phyloP scores from a whole-genome alignment of 2,797 vertebrate genomes.

The Jordanella pulchra region DNA sequence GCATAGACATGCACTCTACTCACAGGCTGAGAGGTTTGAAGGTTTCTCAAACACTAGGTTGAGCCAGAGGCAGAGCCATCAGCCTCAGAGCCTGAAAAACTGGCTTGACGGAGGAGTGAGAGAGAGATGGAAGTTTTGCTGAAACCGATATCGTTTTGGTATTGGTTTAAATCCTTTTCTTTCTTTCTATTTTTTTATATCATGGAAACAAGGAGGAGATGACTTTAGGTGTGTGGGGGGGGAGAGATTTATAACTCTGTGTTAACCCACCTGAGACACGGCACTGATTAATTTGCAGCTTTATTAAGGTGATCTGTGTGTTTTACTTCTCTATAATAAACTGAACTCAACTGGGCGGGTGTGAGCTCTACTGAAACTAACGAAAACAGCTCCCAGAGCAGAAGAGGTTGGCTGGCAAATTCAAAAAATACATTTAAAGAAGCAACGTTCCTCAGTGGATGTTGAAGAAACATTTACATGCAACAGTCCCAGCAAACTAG shows the following conservation, averaged over 20 bases:
- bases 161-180: constrained; percentile 3
- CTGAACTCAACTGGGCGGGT: background rate
- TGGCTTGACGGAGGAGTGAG: constrained; percentile 49
- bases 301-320: constrained; percentile 13
- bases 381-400: background rate
- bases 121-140: constrained; percentile 3
- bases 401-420: background rate
- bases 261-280: constrained; percentile 30
- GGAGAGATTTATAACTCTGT: constrained; percentile 19
- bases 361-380: background rate
- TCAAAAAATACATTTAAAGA: background rate
- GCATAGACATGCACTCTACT: constrained; percentile 57
- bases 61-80: constrained; percentile 59
- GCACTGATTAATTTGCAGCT: constrained; percentile 32
- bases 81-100: constrained; percentile 75
- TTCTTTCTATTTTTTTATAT: background rate
- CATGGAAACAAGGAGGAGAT: constrained; percentile 31
- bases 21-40: constrained; percentile 58
- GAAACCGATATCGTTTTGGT: background rate
- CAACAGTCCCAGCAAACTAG: background rate
- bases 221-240: constrained; percentile 10
- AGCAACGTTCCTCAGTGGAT: background rate
- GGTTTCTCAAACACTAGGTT: constrained; percentile 58
- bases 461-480: background rate
- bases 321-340: constrained; percentile 12